Percentiles rank a stretch among this genome's conserved stretches.
Evolutionary conservation across 2,797 vertebrate genomes (phyloP).

Genomic region (Rachycentron canadum): DNA sequence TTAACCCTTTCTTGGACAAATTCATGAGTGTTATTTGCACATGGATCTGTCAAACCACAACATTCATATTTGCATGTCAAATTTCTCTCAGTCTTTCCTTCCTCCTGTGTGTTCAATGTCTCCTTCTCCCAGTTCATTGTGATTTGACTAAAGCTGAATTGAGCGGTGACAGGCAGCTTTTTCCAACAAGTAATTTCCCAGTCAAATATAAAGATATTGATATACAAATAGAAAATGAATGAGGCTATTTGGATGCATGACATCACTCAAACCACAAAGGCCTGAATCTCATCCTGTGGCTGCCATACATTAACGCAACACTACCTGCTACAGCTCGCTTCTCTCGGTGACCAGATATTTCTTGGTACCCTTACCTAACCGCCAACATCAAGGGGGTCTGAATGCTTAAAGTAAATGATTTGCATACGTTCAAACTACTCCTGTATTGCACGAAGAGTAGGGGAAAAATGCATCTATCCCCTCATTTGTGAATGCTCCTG

Average conservation of each 20-base stretch:
- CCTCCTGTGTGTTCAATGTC: not conserved
- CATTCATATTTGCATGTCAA: slow-evolving; percentile 68
- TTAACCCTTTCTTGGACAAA: not conserved
- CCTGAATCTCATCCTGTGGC: slow-evolving; percentile 27
- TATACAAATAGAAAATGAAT: slow-evolving; percentile 49
- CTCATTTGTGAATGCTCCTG: not conserved
- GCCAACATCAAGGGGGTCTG: slow-evolving; percentile 21
- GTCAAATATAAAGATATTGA: slow-evolving; percentile 51
- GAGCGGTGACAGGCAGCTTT: slow-evolving; percentile 21
- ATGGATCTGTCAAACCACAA: slow-evolving; percentile 1
- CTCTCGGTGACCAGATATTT: slow-evolving; percentile 7
- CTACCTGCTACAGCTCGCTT: not conserved
- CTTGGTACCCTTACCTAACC: not conserved
- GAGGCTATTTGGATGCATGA: slow-evolving; percentile 36
- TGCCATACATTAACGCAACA: slow-evolving; percentile 7
- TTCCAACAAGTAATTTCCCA: slow-evolving; percentile 59
- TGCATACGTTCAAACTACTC: slow-evolving; percentile 11
- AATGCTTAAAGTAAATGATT: slow-evolving; percentile 24
- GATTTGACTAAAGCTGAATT: slow-evolving; percentile 56
- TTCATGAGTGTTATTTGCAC: slow-evolving; percentile 14
- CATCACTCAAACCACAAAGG: slow-evolving; percentile 46
- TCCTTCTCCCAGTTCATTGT: not conserved
- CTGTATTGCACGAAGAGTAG: not conserved
- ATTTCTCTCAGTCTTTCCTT: slow-evolving; percentile 37
- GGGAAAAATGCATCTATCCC: slow-evolving; percentile 28